Percentiles rank a stretch among this genome's conserved stretches.
phyloP scores from a whole-genome alignment of 1,140 invertebrate species.

The Eulimnadia texana region DNA sequence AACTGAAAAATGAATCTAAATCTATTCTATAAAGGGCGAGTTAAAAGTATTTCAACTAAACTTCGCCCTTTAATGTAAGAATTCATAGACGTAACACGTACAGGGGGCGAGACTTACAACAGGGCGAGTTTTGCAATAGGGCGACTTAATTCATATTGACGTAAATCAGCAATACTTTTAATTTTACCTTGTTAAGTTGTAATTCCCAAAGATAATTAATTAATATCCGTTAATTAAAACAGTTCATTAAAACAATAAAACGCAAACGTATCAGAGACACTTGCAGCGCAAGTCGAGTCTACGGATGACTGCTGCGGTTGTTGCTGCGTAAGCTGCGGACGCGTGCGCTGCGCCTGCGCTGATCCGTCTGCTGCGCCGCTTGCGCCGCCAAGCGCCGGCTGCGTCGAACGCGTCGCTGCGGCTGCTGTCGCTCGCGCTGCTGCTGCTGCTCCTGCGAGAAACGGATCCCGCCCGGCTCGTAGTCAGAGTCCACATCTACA shows the following conservation, averaged over 20 bases:
- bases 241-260: too few relatives aligned
- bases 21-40: too few relatives aligned
- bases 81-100: background rate
- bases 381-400: background rate
- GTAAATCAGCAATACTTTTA: background rate
- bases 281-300: too few relatives aligned
- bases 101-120: background rate
- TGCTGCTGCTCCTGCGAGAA: background rate
- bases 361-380: background rate
- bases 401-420: background rate
- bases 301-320: background rate
- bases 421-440: background rate
- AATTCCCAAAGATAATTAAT: too few relatives aligned
- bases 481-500: background rate
- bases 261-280: too few relatives aligned
- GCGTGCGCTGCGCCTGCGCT: background rate
- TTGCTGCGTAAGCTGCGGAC: background rate
- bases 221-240: too few relatives aligned
- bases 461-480: background rate
- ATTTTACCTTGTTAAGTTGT: background rate
- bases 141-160: too few relatives aligned
- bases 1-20: too few relatives aligned
- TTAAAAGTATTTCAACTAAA: too few relatives aligned
- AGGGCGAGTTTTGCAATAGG: background rate
- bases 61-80: too few relatives aligned